Evolutionary conservation across 2,888 invertebrate genomes (phyloP).

Genomic region (Diploptera punctata): DNA sequence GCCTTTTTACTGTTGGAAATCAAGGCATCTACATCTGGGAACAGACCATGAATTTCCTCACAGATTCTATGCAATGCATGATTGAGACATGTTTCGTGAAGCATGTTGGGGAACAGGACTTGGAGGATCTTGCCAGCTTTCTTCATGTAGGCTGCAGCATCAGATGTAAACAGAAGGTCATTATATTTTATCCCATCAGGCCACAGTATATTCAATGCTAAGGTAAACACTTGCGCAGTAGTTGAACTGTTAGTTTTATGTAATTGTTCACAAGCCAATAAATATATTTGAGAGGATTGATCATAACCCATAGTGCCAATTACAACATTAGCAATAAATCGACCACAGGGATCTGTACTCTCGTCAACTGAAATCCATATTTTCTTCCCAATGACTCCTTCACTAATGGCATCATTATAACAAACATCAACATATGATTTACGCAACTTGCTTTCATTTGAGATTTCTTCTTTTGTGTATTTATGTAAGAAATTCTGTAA

Average conservation of each 20-base stretch:
- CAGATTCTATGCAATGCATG: slow-evolving; percentile 6
- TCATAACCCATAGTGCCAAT: too few relatives aligned
- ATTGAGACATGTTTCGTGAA: background rate
- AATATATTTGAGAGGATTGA: too few relatives aligned
- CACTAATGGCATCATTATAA: slow-evolving; percentile 10
- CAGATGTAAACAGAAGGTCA: background rate
- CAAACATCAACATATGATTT: slow-evolving; percentile 7
- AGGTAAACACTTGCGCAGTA: slow-evolving; percentile 5
- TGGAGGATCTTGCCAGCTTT: background rate
- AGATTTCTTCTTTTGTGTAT: background rate
- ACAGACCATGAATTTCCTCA: background rate
- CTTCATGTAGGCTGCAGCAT: background rate
- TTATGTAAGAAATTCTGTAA: too few relatives aligned
- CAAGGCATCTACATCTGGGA: background rate
- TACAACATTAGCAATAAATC: slow-evolving; percentile 5
- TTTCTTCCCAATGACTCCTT: slow-evolving; percentile 2
- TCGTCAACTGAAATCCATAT: background rate
- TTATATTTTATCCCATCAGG: background rate
- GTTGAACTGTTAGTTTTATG: slow-evolving; percentile 3
- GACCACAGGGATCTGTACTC: background rate
- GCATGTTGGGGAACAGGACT: background rate
- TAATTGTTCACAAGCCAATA: background rate
- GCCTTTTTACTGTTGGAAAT: background rate
- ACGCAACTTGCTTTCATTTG: background rate
- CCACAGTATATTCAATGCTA: slow-evolving; percentile 1